These are phyloP conservation scores for Lamellibrachia columna DNA, from an alignment of 2,888 invertebrate genomes.

Conservation along the genomic window DNA sequence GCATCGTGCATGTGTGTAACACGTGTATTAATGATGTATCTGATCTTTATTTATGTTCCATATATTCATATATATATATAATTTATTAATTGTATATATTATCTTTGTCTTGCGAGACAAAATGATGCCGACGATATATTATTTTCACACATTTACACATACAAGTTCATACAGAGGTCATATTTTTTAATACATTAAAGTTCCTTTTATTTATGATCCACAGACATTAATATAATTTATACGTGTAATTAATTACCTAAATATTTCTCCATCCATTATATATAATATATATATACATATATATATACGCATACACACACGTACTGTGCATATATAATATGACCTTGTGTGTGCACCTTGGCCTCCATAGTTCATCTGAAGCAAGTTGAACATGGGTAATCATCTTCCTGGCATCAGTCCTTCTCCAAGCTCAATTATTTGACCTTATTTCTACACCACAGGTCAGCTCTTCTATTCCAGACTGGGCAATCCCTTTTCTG, in stretches of 20 bases:
- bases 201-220: background rate
- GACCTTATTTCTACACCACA: background rate
- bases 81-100: too few relatives aligned
- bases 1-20: background rate
- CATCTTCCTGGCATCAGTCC: background rate
- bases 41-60: background rate
- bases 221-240: background rate
- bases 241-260: background rate
- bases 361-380: background rate
- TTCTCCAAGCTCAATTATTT: background rate
- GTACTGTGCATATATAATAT: too few relatives aligned
- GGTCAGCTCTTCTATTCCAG: background rate
- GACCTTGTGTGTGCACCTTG: background rate
- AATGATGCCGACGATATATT: too few relatives aligned
- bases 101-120: too few relatives aligned
- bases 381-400: background rate
- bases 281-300: background rate
- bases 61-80: background rate
- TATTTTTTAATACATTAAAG: background rate
- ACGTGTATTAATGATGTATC: background rate
- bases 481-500: background rate
- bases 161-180: background rate
- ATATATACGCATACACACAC: background rate
- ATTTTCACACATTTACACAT: background rate
- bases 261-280: background rate